phyloP scores from a whole-genome alignment of 2,113 vertebrate genomes.

The Mus pahari region DNA sequence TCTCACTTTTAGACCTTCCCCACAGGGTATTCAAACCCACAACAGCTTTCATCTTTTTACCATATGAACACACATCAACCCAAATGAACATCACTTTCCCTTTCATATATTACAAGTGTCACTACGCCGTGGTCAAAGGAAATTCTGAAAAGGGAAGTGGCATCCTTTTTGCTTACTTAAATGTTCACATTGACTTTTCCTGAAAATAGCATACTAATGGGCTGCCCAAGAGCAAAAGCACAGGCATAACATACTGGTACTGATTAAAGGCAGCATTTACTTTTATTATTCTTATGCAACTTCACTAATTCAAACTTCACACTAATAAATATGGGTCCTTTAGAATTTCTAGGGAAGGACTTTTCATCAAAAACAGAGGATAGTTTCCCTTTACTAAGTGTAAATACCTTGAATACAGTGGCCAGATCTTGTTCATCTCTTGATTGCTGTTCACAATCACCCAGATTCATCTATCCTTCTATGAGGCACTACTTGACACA shows the following conservation, averaged over 20 bases:
- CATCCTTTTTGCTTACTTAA: constrained; percentile 50
- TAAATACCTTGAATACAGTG: neutral
- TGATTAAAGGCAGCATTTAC: constrained; percentile 42
- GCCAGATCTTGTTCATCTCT: constrained; percentile 41
- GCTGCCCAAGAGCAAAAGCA: constrained; percentile 45
- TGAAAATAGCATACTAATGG: constrained; percentile 40
- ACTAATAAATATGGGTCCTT: constrained; percentile 22
- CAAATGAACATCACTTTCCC: constrained; percentile 56
- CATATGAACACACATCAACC: constrained; percentile 45
- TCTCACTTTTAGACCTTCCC: constrained; percentile 33
- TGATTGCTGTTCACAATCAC: constrained; percentile 50
- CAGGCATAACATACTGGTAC: constrained; percentile 1
- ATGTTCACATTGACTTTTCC: constrained; percentile 31
- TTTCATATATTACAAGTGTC: constrained; percentile 47
- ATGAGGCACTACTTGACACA: constrained; percentile 20
- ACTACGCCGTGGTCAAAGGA: constrained; percentile 47
- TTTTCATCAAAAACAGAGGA: constrained; percentile 35
- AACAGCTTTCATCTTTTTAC: constrained; percentile 41
- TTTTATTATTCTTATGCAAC: constrained; percentile 50
- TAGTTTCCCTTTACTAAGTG: constrained; percentile 38
- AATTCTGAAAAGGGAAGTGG: constrained; percentile 25
- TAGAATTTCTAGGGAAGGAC: constrained; percentile 33
- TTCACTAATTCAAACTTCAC: constrained; percentile 54
- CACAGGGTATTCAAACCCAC: constrained; percentile 7
- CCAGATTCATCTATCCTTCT: constrained; percentile 15